Percentiles rank a stretch among this genome's conserved stretches.
phyloP scores from a whole-genome alignment of 2,113 vertebrate genomes.

The Eolophus roseicapilla region DNA sequence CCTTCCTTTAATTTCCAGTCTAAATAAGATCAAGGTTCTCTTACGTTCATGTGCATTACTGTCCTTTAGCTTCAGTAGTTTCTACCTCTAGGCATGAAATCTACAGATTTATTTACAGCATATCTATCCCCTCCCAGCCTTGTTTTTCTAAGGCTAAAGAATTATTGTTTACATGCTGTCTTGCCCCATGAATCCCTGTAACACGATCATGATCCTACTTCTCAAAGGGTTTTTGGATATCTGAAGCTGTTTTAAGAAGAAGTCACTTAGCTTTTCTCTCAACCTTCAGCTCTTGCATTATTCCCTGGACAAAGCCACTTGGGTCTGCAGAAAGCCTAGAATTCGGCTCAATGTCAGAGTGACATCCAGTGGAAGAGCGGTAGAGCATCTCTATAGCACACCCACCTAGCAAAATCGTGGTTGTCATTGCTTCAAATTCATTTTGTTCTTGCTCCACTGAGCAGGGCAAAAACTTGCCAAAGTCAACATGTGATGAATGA shows the following conservation, averaged over 20 bases:
- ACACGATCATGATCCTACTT: not conserved
- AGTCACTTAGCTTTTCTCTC: conserved; percentile 5
- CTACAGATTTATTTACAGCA: not conserved
- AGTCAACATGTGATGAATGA: conserved; percentile 21
- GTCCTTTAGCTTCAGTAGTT: not conserved
- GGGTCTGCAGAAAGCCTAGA: not conserved
- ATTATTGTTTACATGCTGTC: not conserved
- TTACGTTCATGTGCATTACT: not conserved
- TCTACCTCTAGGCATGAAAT: not conserved
- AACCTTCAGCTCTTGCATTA: not conserved
- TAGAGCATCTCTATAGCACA: not conserved
- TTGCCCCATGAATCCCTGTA: not conserved
- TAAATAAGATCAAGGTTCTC: not conserved
- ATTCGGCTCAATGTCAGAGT: conserved; percentile 44
- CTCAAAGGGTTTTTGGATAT: not conserved
- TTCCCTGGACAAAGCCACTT: conserved; percentile 22
- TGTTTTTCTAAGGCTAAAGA: not conserved
- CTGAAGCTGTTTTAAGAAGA: conserved; percentile 14
- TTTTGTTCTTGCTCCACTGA: conserved; percentile 3
- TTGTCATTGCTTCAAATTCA: not conserved
- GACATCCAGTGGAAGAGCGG: conserved; percentile 25
- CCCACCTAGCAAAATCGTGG: not conserved
- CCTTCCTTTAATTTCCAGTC: not conserved
- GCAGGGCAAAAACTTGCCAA: conserved; percentile 13
- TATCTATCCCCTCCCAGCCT: not conserved